phyloP scores from a whole-genome alignment of 2,888 invertebrate genomes.

The Cloeon dipterum region DNA sequence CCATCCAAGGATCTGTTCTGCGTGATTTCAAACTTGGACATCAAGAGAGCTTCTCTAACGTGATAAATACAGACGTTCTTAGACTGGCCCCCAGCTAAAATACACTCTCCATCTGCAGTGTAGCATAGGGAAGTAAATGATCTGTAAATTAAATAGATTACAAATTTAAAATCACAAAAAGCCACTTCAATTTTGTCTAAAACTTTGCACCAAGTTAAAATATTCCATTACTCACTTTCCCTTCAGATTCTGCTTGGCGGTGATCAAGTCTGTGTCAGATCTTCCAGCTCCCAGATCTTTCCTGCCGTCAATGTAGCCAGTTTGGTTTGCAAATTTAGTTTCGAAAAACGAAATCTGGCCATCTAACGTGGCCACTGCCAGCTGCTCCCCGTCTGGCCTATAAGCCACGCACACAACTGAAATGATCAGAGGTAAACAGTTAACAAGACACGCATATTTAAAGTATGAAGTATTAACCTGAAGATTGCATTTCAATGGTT shows the following conservation, averaged over 20 bases:
- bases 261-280: slow-evolving; percentile 61
- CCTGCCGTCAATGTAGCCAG: slow-evolving; percentile 63
- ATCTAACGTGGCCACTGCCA: slow-evolving; percentile 80
- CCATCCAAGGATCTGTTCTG: slow-evolving; percentile 88
- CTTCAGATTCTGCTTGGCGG: slow-evolving; percentile 59
- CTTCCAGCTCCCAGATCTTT: slow-evolving; percentile 74
- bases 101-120: slow-evolving; percentile 74
- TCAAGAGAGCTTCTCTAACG: slow-evolving; percentile 51
- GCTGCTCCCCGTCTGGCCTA: slow-evolving; percentile 74
- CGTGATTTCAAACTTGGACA: slow-evolving; percentile 86
- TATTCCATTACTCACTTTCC: slow-evolving; percentile 44
- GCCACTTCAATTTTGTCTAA: background rate
- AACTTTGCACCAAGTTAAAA: background rate
- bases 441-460: too few species aligned
- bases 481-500: slow-evolving; percentile 20
- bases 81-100: slow-evolving; percentile 84
- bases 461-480: too few species aligned
- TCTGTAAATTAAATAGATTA: slow-evolving; percentile 26
- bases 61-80: slow-evolving; percentile 90
- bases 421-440: too few species aligned
- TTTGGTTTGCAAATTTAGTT: slow-evolving; percentile 41
- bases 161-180: background rate
- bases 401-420: slow-evolving; percentile 57
- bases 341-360: slow-evolving; percentile 67
- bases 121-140: slow-evolving; percentile 81